A percentile compares a stretch with the other conserved stretches of the same genome.
These are phyloP conservation scores for Achroia grisella DNA, from an alignment of 1,140 invertebrate genomes.

Conservation along the genomic window DNA sequence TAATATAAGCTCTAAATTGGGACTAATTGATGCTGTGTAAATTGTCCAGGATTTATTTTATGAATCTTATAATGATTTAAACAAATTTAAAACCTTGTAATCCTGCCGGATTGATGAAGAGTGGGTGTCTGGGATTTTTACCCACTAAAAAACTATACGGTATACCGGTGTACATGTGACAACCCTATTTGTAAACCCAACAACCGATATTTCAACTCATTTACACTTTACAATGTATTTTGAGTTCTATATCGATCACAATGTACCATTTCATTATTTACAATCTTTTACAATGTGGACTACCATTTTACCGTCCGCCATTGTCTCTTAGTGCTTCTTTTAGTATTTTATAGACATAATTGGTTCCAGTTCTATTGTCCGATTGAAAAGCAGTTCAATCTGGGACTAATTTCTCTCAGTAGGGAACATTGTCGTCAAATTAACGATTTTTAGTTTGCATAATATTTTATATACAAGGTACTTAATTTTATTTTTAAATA, in stretches of 20 bases:
- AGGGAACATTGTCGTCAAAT: conserved; percentile 5
- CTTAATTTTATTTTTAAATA: too few relatives aligned
- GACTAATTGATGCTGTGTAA: too few relatives aligned
- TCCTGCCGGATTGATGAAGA: too few relatives aligned
- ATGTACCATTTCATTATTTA: conserved; percentile 27
- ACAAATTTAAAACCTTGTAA: too few relatives aligned
- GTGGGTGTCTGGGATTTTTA: too few relatives aligned
- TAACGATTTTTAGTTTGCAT: too few relatives aligned
- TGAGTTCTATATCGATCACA: conserved; percentile 11
- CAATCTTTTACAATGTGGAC: conserved; percentile 31
- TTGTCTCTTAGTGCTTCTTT: conserved; percentile 22
- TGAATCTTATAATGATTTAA: too few relatives aligned
- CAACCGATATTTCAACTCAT: conserved; percentile 33
- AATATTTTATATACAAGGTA: too few relatives aligned
- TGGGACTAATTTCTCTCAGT: conserved; percentile 23
- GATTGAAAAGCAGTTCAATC: conserved; percentile 16
- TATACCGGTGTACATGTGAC: too few relatives aligned
- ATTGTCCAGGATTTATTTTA: too few relatives aligned
- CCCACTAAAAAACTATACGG: too few relatives aligned
- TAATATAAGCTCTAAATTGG: too few relatives aligned
- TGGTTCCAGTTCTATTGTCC: conserved; percentile 26
- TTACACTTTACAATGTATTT: conserved; percentile 29
- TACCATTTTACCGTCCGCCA: conserved; percentile 29
- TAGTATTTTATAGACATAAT: conserved; percentile 39
- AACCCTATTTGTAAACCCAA: conserved; percentile 24